These are phyloP conservation scores for Trididemnum nubilum DNA, from an alignment of 23 tunicate species.

Conservation along the genomic window DNA sequence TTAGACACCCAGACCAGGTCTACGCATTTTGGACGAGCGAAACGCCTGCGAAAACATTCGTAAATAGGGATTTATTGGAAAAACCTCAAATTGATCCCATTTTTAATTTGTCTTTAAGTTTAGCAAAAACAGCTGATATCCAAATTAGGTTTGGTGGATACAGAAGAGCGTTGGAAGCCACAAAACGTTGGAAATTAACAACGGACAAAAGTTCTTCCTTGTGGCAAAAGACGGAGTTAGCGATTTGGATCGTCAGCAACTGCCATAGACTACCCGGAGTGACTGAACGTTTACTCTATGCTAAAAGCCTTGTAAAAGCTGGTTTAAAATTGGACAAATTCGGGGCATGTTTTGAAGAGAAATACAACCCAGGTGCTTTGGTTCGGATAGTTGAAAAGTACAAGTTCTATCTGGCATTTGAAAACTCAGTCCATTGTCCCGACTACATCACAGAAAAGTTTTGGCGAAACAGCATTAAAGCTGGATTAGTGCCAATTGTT, in stretches of 20 bases:
- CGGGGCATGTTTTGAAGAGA: slow-evolving; percentile 59
- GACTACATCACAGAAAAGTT: slow-evolving; percentile 76
- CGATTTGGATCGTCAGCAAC: slow-evolving; percentile 71
- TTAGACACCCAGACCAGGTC: slow-evolving; percentile 39
- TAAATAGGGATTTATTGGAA: slow-evolving; percentile 19
- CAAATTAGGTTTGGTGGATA: slow-evolving; percentile 31
- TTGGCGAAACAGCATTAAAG: slow-evolving; percentile 57
- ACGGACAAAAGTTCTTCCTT: slow-evolving; percentile 2
- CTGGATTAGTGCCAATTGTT: slow-evolving; percentile 71
- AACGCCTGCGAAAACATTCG: slow-evolving; percentile 55
- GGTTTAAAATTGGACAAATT: slow-evolving; percentile 79
- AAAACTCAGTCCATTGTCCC: slow-evolving; percentile 71
- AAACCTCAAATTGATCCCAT: slow-evolving; percentile 41
- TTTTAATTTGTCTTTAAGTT: slow-evolving; percentile 47
- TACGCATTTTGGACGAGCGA: slow-evolving; percentile 64
- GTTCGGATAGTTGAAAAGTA: slow-evolving; percentile 7
- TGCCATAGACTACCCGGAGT: slow-evolving; percentile 61
- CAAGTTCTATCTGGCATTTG: slow-evolving; percentile 70
- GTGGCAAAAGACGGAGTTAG: slow-evolving; percentile 44
- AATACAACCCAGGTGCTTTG: background rate
- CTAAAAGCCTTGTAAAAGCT: slow-evolving; percentile 52
- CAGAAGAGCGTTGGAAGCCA: slow-evolving; percentile 15
- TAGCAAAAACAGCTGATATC: slow-evolving; percentile 53
- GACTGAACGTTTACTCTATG: slow-evolving; percentile 56
- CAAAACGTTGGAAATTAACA: slow-evolving; percentile 26